phyloP scores from a whole-genome alignment of 2,888 invertebrate genomes.

The Scelioninae gen. 1 region DNA sequence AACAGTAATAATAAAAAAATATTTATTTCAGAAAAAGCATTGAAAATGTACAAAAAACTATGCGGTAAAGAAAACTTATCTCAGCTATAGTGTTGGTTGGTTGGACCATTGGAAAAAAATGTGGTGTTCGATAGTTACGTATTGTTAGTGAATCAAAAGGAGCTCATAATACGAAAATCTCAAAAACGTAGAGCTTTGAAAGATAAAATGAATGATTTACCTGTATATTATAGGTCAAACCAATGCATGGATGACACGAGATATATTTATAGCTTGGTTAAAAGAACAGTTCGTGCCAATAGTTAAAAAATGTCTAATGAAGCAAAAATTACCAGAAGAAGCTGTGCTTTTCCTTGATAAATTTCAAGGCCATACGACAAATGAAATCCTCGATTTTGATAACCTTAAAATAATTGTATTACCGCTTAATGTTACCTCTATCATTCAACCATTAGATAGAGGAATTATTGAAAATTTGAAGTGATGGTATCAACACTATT shows the following conservation, averaged over 20 bases:
- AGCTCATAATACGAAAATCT: conserved; percentile 69
- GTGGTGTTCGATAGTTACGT: too few species aligned
- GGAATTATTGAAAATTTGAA: not conserved
- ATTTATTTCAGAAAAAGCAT: too few species aligned
- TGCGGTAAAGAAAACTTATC: too few species aligned
- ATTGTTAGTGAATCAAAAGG: too few species aligned
- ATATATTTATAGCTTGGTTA: conserved; percentile 57
- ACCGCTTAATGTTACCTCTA: conserved; percentile 26
- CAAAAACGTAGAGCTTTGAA: conserved; percentile 63
- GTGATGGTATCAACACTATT: too few species aligned
- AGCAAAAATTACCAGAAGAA: conserved; percentile 16
- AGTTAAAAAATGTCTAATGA: conserved; percentile 57
- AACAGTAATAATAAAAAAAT: too few species aligned
- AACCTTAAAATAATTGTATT: conserved; percentile 31
- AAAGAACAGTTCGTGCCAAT: conserved; percentile 39
- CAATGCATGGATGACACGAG: conserved; percentile 73
- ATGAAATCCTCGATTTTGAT: conserved; percentile 8
- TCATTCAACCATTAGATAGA: not conserved
- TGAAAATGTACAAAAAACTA: too few species aligned
- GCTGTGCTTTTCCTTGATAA: conserved; percentile 44
- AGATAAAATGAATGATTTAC: conserved; percentile 6
- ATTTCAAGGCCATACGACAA: not conserved
- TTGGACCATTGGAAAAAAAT: too few species aligned
- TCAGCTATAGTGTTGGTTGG: too few species aligned
- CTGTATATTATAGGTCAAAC: conserved; percentile 69